Percentiles rank a stretch among this genome's conserved stretches.
phyloP scores from a whole-genome alignment of 2,113 vertebrate species.

The Mustelus asterias region DNA sequence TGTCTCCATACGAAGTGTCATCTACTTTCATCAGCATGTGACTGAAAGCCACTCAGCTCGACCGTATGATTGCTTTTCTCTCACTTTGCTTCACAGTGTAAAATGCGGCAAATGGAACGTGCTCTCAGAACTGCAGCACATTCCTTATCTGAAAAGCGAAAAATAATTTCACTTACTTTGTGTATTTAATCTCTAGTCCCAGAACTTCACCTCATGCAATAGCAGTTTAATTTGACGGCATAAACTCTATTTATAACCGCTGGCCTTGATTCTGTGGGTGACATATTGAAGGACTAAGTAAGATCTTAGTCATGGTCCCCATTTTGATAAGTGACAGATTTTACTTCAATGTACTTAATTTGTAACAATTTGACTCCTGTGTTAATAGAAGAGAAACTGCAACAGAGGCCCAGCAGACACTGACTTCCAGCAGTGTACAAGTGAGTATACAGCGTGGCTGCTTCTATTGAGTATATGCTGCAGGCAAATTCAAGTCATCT shows the following conservation, averaged over 20 bases:
- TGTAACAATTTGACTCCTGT: background rate
- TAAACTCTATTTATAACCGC: constrained; percentile 29
- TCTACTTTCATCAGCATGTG: background rate
- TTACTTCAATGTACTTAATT: constrained; percentile 27
- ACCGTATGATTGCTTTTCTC: constrained; percentile 15
- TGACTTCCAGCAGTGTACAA: background rate
- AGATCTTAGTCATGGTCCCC: constrained; percentile 18
- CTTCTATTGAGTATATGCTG: background rate
- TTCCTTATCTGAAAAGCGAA: constrained; percentile 29
- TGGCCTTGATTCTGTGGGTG: background rate
- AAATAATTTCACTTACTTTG: constrained; percentile 33
- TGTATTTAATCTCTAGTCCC: constrained; percentile 34
- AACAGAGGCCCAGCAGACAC: background rate
- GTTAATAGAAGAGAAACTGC: background rate
- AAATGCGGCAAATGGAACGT: constrained; percentile 13
- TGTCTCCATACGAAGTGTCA: constrained; percentile 15
- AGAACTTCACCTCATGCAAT: constrained; percentile 28
- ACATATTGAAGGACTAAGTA: constrained; percentile 13
- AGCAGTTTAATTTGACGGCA: constrained; percentile 36
- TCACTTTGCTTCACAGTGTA: background rate
- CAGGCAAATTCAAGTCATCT: background rate
- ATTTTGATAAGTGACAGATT: constrained; percentile 32
- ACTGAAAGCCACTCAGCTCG: constrained; percentile 18
- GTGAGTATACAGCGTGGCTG: background rate
- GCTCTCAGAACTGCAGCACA: constrained; percentile 26